These are phyloP conservation scores for Ormyrus thymus DNA, from an alignment of 2,888 invertebrate species.

Conservation along the genomic window DNA sequence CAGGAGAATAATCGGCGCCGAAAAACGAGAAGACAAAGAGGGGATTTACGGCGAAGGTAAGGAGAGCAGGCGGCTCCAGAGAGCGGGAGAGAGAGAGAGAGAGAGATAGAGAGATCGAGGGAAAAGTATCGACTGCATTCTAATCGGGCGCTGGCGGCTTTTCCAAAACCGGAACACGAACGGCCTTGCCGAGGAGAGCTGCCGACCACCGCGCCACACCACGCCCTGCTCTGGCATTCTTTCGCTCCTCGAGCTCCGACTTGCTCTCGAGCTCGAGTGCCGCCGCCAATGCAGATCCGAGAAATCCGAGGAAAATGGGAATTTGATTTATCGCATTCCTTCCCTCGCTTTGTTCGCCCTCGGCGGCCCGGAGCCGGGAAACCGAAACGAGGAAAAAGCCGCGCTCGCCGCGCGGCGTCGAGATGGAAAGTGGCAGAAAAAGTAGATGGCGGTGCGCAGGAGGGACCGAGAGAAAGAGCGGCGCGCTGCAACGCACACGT, in stretches of 20 bases:
- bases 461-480: constrained; percentile 7
- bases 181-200: constrained; percentile 71
- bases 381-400: constrained; percentile 7
- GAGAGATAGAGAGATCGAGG: constrained; percentile 27
- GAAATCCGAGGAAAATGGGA: too few relatives aligned
- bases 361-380: too few relatives aligned
- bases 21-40: neutral
- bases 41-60: neutral
- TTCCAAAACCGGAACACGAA: constrained; percentile 70
- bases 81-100: neutral
- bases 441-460: constrained; percentile 7
- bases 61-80: neutral
- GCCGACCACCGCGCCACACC: constrained; percentile 62
- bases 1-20: neutral
- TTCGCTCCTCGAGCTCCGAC: constrained; percentile 12
- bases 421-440: constrained; percentile 49
- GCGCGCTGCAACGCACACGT: constrained; percentile 18
- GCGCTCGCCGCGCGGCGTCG: neutral
- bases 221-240: constrained; percentile 71
- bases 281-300: too few relatives aligned
- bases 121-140: constrained; percentile 38
- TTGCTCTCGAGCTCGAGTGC: too few relatives aligned
- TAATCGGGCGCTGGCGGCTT: constrained; percentile 44
- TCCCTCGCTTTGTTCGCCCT: too few relatives aligned
- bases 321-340: too few relatives aligned